A percentile compares a stretch with the other conserved stretches of the same genome.
Conservation (phyloP, 2,113 vertebrate species). For the Propithecus coquereli region DNA sequence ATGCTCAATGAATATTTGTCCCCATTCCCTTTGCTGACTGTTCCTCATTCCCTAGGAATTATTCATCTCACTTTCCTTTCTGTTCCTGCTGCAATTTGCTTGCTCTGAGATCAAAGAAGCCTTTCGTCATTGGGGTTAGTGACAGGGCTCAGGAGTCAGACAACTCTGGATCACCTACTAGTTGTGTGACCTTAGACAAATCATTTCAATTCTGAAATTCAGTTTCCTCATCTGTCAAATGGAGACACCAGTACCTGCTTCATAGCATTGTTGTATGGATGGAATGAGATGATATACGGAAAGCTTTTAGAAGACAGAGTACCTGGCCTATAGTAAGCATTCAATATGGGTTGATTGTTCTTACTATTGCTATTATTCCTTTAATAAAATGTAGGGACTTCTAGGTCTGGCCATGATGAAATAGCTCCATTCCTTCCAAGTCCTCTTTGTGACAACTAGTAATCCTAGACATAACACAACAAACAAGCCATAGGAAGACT, state of each 20-base stretch:
- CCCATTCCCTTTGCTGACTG: not conserved
- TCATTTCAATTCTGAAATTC: conserved; percentile 11
- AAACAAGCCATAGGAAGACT: not conserved
- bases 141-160: not conserved
- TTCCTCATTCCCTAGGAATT: not conserved
- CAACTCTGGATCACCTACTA: not conserved
- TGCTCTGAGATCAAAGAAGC: not conserved
- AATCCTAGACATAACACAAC: not conserved
- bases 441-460: not conserved
- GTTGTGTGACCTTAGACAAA: not conserved
- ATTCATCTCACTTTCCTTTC: not conserved
- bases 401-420: not conserved
- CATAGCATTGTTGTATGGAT: not conserved
- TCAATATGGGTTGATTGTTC: not conserved
- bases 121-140: not conserved
- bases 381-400: conserved; percentile 23
- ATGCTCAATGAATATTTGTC: conserved; percentile 18
- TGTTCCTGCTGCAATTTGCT: not conserved
- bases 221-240: conserved; percentile 3
- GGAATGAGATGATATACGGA: not conserved
- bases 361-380: not conserved
- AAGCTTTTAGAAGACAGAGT: not conserved
- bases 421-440: not conserved
- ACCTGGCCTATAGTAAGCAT: not conserved
- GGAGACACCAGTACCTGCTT: not conserved